These are phyloP conservation scores for Pitangus sulphuratus DNA, from an alignment of 2,797 vertebrate genomes.

Conservation along the genomic window DNA sequence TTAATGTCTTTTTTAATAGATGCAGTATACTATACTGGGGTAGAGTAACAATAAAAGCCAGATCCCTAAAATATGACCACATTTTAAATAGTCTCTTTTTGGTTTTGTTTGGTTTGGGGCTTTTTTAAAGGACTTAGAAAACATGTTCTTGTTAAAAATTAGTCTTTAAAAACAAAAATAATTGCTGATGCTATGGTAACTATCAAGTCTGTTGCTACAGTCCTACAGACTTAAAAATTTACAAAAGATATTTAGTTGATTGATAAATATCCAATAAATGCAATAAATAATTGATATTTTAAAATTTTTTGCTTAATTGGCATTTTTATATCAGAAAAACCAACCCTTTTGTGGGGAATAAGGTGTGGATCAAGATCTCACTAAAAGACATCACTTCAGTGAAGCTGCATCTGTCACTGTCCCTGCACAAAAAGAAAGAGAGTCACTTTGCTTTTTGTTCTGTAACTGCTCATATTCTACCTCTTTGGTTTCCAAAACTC, in stretches of 20 bases:
- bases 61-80: not conserved
- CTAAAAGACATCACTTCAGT: not conserved
- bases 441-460: not conserved
- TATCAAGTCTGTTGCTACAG: not conserved
- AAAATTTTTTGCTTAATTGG: not conserved
- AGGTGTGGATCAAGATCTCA: not conserved
- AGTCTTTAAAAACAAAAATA: not conserved
- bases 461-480: not conserved
- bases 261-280: not conserved
- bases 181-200: not conserved
- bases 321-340: not conserved
- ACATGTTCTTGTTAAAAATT: not conserved
- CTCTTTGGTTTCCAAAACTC: not conserved
- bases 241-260: not conserved
- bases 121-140: not conserved
- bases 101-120: too few species aligned
- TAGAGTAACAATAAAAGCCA: slow-evolving; percentile 27
- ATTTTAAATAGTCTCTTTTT: not conserved
- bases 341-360: not conserved
- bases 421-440: not conserved
- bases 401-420: not conserved
- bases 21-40: not conserved
- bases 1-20: slow-evolving; percentile 58
- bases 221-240: not conserved
- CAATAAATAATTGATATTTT: not conserved